Evolutionary conservation across 2,888 invertebrate genomes (phyloP).

Genomic region (Cheilosia urbana): DNA sequence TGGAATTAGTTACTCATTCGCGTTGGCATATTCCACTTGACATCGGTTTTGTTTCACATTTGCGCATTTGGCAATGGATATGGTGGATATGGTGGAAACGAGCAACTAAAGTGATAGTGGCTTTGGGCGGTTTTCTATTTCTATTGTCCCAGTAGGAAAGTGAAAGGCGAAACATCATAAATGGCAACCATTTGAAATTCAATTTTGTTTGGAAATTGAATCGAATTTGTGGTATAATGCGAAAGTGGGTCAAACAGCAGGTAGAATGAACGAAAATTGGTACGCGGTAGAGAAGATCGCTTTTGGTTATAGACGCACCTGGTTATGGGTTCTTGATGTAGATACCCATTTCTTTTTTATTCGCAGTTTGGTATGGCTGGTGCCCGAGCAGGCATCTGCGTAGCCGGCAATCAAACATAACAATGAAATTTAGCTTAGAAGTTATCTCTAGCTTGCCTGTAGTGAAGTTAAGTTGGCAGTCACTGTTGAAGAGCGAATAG

Average conservation of each 20-base stretch:
- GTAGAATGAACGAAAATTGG: conserved; percentile 6
- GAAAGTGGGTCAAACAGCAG: conserved; percentile 46
- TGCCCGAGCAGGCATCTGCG: no score
- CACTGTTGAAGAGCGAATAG: no score
- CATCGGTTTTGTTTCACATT: conserved; percentile 7
- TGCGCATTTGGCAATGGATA: conserved; percentile 10
- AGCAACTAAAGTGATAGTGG: conserved; percentile 1
- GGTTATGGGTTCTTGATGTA: not conserved
- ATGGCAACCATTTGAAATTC: conserved; percentile 30
- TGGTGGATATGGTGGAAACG: conserved; percentile 27
- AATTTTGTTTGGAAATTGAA: conserved; percentile 48
- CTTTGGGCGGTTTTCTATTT: not conserved
- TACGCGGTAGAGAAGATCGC: not conserved
- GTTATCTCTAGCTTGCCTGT: no score
- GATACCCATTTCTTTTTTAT: no score
- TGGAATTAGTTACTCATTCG: conserved; percentile 23
- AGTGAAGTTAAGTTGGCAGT: no score
- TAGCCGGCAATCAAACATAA: no score
- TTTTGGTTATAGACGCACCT: not conserved
- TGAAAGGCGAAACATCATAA: conserved; percentile 41
- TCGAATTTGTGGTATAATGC: conserved; percentile 24
- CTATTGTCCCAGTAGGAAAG: conserved; percentile 25
- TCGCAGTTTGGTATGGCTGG: no score
- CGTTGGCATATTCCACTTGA: conserved; percentile 9
- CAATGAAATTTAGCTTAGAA: no score